Conservation (phyloP, 2,888 invertebrate species). For the Xylota sylvarum region DNA sequence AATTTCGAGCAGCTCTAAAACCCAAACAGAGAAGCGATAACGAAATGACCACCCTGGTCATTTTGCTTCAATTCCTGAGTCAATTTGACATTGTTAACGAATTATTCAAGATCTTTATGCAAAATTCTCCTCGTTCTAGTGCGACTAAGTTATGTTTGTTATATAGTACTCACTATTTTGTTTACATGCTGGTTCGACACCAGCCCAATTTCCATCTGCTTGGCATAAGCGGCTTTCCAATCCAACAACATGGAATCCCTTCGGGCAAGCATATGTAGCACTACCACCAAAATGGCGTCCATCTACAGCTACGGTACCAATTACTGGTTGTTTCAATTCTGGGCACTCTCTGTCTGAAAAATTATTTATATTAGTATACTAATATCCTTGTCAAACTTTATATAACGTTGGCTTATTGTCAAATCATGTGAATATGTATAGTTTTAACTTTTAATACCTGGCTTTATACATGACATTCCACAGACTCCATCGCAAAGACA, state of each 20-base stretch:
- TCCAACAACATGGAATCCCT: slow-evolving; percentile 95
- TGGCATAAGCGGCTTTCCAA: slow-evolving; percentile 94
- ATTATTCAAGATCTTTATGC: no score
- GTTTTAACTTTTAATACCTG: slow-evolving; percentile 87
- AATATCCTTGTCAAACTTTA: background rate
- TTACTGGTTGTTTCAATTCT: slow-evolving; percentile 90
- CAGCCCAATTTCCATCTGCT: slow-evolving; percentile 96
- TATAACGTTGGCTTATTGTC: no score
- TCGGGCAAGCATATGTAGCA: slow-evolving; percentile 94
- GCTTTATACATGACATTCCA: slow-evolving; percentile 99
- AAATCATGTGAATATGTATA: background rate
- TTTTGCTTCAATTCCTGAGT: no score
- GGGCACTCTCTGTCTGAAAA: slow-evolving; percentile 93
- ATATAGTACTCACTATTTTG: slow-evolving; percentile 92
- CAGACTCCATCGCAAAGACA: slow-evolving; percentile 98
- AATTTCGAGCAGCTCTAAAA: no score
- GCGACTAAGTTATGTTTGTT: no score
- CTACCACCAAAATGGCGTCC: slow-evolving; percentile 93
- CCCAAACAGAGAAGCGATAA: no score
- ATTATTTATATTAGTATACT: background rate
- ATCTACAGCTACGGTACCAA: slow-evolving; percentile 91
- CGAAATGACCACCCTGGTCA: no score
- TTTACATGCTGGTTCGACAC: slow-evolving; percentile 93
- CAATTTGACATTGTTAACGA: no score
- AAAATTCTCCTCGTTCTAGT: no score